Evolutionary conservation across 2,113 vertebrate genomes (phyloP).

Genomic region (Anarhynchus alexandrinus): DNA sequence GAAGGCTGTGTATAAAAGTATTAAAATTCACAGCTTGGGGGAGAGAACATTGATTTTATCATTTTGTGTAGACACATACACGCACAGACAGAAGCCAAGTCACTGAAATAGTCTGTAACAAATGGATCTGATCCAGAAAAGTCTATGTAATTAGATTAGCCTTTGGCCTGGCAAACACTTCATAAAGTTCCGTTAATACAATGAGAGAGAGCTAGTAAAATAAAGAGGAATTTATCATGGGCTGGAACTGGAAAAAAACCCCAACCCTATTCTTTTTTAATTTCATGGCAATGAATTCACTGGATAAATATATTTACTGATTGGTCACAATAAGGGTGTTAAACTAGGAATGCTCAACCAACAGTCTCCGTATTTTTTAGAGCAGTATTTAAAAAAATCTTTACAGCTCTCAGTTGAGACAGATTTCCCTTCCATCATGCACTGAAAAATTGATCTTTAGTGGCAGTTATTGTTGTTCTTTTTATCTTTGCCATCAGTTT

Average conservation of each 20-base stretch:
- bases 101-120: conserved; percentile 27
- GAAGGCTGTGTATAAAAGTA: neutral
- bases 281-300: neutral
- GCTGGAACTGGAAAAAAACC: neutral
- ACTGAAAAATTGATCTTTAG: neutral
- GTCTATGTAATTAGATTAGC: conserved; percentile 60
- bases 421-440: neutral
- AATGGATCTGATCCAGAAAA: conserved; percentile 55
- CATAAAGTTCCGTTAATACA: conserved; percentile 35
- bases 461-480: neutral
- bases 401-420: neutral
- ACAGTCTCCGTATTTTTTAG: neutral
- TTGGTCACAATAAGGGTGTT: neutral
- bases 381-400: neutral
- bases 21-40: neutral
- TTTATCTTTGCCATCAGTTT: conserved; percentile 23
- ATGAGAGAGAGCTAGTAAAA: conserved; percentile 8
- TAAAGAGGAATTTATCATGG: conserved; percentile 16
- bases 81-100: conserved; percentile 4
- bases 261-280: neutral
- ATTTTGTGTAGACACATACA: neutral
- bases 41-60: neutral
- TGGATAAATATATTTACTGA: neutral
- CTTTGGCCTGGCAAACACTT: conserved; percentile 49
- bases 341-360: neutral